Evolutionary conservation across 1,140 invertebrate genomes (phyloP), one percentile per base, ranked within the genome.

Genomic region (Sarcophaga peregrina): DNA sequence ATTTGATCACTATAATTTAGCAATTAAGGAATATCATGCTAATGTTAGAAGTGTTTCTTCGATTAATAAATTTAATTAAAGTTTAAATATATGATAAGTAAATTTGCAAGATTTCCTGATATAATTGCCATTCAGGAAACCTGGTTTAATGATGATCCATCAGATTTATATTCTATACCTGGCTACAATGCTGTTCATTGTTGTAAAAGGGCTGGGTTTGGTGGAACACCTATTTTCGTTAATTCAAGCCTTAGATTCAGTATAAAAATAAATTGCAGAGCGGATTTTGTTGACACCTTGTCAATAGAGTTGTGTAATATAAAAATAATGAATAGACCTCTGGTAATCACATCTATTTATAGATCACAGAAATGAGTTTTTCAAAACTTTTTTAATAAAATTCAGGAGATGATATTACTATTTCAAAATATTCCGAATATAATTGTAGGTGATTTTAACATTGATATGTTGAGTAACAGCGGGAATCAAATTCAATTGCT

Each of bases 31-130:
- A n/a, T n/a, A n/a, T n/a, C n/a, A n/a, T 58, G 54, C 15, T 9
- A 58, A 58, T 58, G 13, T 58, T 58, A 58, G 54, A 58, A 58
- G 54, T 58, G 54, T 58, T 58, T 58, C 54, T 58, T 58, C 13
- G 54, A 7, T 58, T 58, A 58, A 15, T 15, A 58, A 58, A 58
- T 15, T 58, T 58, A 58, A 58, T 15, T n/a, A n/a, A 58, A 58
- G 15, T 58, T 58, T 58, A 58, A 58, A 58, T 9, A 9, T 9
- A 15, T 13, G 13, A 8, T 58, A 9, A 58, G 54, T 8, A 8
- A 15, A 58, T 9, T 58, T 58, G 7, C 7, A 58, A 58, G 54
- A 9, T 15, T 58, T 58, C 54, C 54, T 58, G 54, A 58, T 9
- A 58, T 58, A 9, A 58, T 58, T 58, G 54, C 54, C 4, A 15